Conservation (phyloP, 2,113 vertebrate species). For the Pipa parva region DNA sequence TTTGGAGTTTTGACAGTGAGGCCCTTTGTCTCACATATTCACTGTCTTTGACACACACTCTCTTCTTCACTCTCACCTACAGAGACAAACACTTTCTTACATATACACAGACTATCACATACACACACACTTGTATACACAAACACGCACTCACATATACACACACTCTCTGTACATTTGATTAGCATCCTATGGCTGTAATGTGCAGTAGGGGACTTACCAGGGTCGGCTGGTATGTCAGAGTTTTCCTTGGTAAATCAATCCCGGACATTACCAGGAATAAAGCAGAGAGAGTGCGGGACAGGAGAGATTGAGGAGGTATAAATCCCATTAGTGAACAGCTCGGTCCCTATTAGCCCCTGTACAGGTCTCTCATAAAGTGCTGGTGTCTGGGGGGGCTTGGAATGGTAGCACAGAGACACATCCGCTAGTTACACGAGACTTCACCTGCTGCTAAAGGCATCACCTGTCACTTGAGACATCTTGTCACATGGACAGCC, state of each 20-base stretch:
- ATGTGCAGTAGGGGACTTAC: no score
- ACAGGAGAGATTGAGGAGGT: constrained; percentile 1
- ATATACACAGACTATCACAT: no score
- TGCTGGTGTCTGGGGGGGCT: background rate
- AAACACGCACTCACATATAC: no score
- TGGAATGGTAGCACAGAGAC: constrained; percentile 12
- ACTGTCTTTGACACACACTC: no score
- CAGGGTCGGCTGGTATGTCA: constrained; percentile 81
- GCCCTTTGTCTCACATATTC: no score
- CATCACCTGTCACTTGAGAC: constrained; percentile 34
- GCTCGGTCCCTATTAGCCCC: constrained; percentile 53
- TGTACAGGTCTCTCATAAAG: constrained; percentile 20
- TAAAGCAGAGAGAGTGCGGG: constrained; percentile 44
- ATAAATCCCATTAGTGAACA: constrained; percentile 42
- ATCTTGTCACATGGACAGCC: constrained; percentile 27
- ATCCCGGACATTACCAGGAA: constrained; percentile 73
- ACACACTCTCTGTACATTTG: no score
- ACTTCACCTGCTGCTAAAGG: constrained; percentile 21
- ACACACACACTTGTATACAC: no score
- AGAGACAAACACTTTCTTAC: no score
- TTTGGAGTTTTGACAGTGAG: no score
- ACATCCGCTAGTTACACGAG: constrained; percentile 36
- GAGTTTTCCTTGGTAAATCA: constrained; percentile 74
- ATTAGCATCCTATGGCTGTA: no score
- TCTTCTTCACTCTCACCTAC: no score